These are phyloP conservation scores for Phylloscopus whistleri DNA, from an alignment of 2,113 vertebrate genomes.

Conservation along the genomic window DNA sequence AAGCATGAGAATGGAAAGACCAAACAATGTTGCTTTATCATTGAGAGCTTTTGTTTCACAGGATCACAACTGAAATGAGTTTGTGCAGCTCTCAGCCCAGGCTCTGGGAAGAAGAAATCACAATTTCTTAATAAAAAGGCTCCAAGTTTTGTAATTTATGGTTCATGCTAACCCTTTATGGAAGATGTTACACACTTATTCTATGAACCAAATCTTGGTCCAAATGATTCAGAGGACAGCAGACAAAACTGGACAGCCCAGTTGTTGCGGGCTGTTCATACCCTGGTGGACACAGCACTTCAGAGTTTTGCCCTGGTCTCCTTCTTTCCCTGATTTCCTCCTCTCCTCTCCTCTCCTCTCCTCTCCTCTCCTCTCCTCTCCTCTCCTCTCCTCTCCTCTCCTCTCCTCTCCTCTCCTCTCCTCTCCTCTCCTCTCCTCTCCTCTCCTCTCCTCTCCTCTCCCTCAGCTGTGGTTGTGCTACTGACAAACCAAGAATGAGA, in stretches of 20 bases:
- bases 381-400: too few species aligned
- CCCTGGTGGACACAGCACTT: not conserved
- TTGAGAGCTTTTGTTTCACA: constrained; percentile 47
- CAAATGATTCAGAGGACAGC: not conserved
- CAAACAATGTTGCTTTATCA: constrained; percentile 57
- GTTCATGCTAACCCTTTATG: not conserved
- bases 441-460: not conserved
- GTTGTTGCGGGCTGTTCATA: not conserved
- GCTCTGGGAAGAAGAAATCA: not conserved
- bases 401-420: too few species aligned
- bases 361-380: too few species aligned
- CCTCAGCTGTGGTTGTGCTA: not conserved
- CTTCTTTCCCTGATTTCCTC: not conserved
- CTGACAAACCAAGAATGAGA: not conserved
- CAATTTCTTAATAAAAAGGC: not conserved
- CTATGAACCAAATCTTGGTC: not conserved
- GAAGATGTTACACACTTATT: not conserved
- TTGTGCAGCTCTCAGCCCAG: constrained; percentile 2
- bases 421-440: too few species aligned
- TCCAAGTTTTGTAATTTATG: not conserved
- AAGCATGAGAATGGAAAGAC: constrained; percentile 71
- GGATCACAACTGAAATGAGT: constrained; percentile 42
- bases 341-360: not conserved
- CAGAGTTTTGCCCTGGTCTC: fast-evolving
- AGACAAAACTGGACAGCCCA: not conserved